phyloP scores from a whole-genome alignment of 2,113 vertebrate species.

The Bettongia penicillata region DNA sequence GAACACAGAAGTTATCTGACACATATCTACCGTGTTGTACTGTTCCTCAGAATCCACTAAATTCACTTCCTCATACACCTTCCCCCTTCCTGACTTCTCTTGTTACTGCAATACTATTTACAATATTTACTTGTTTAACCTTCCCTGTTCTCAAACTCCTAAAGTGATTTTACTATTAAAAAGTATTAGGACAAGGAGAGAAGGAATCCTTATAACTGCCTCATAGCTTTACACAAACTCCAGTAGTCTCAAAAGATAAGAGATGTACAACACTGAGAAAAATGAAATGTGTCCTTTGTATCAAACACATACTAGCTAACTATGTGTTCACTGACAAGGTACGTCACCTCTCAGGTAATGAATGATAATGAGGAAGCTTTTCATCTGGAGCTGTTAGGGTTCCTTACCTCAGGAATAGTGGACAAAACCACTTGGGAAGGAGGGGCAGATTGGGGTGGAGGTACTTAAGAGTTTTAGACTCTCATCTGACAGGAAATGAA shows the following conservation, averaged over 20 bases:
- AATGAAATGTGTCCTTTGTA: neutral
- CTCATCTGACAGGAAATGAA: neutral
- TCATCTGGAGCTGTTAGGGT: neutral
- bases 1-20: neutral
- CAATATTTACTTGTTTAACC: neutral
- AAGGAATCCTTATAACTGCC: neutral
- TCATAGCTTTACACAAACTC: neutral
- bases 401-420: neutral
- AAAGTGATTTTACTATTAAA: neutral
- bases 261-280: neutral
- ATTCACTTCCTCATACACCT: neutral
- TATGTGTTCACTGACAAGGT: neutral
- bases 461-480: neutral
- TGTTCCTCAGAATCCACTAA: neutral
- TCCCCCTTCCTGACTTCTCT: neutral
- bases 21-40: neutral
- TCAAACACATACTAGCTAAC: neutral
- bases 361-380: neutral
- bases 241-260: neutral
- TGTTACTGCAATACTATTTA: fast-evolving
- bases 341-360: neutral
- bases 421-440: neutral
- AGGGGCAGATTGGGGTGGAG: neutral
- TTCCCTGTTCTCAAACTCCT: neutral
- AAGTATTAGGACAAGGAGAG: neutral